Evolutionary conservation across 2,113 vertebrate genomes (phyloP), one percentile per base, ranked within the genome.

Genomic region (Clarias gariepinus): DNA sequence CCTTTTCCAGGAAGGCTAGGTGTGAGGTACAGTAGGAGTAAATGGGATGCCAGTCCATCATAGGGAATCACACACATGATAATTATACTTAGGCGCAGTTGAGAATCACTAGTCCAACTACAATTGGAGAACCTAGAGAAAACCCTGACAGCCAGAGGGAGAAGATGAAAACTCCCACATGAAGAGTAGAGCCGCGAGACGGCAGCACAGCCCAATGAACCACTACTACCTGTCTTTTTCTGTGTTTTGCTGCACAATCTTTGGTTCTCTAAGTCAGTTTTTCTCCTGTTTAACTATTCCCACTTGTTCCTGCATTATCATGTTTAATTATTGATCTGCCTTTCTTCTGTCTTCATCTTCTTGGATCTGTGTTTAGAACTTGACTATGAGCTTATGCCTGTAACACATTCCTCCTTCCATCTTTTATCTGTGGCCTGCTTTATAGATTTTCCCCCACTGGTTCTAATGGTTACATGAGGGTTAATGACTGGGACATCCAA

Each of bases 401-500:
- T 66, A 18, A 41, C 68, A 57, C 60, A 52, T 82, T 63, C 71
- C 47, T 10, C 52, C 73, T 74, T 53, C 36, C 74, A 63, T 82
- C 63, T 58, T 76, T 64, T 18, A 73, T 64, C 83, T 82, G 64
- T 53, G 23, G 23, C 3, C 28, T 66, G 86, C 81, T 83, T 58
- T 85, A 85, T 68, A 41, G 73, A 52, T 89, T 83, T 83, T 25
- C 81, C 87, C 83, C 68, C 81, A 74, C 77, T 69, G 60, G 82
- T 69, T 86, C 74, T 83, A 71, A 82, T 82, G 79, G 64, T 41
- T 85, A 55, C 64, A 87, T 60, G 71, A 85, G 84, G 86, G 79
- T 89, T 91, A 85, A 91, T 76, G 82, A 85, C 66, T 36, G 18
- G 82, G 19, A 87, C 41, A 80, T 89, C 61, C 64, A 68, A 82